Evolutionary conservation across 2,113 vertebrate species (phyloP).

Genomic region (Pycnonotus jocosus): DNA sequence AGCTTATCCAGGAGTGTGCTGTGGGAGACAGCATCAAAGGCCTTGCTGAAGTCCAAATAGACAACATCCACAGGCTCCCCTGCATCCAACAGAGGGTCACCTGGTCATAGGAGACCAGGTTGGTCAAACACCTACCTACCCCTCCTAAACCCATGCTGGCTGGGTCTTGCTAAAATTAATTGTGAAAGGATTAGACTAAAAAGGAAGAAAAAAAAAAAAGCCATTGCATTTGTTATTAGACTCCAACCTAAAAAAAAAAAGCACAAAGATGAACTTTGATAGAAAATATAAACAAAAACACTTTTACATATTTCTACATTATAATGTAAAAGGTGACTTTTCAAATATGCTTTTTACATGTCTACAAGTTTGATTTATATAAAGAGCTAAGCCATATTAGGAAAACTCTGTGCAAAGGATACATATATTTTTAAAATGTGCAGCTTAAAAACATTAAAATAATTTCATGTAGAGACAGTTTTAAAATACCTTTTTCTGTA

Average conservation of each 20-base stretch:
- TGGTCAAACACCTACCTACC: background rate
- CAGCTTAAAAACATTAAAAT: background rate
- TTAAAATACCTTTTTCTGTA: background rate
- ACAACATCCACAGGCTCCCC: background rate
- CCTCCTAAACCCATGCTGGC: background rate
- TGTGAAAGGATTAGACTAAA: background rate
- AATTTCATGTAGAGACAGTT: background rate
- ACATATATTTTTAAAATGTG: background rate
- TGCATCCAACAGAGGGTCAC: background rate
- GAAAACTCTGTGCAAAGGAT: background rate
- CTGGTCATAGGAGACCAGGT: background rate
- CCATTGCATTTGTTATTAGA: background rate
- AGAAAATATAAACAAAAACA: background rate
- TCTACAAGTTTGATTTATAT: background rate
- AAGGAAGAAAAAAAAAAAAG: background rate
- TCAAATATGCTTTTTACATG: background rate
- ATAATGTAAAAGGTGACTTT: background rate
- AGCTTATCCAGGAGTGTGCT: background rate
- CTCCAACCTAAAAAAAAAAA: background rate
- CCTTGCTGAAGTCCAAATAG: background rate
- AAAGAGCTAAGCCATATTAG: background rate
- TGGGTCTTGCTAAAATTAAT: background rate
- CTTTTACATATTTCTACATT: background rate
- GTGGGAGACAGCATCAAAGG: background rate
- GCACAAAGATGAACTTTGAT: background rate